Evolutionary conservation across 1,140 invertebrate species (phyloP).

Genomic region (Proales similis): DNA sequence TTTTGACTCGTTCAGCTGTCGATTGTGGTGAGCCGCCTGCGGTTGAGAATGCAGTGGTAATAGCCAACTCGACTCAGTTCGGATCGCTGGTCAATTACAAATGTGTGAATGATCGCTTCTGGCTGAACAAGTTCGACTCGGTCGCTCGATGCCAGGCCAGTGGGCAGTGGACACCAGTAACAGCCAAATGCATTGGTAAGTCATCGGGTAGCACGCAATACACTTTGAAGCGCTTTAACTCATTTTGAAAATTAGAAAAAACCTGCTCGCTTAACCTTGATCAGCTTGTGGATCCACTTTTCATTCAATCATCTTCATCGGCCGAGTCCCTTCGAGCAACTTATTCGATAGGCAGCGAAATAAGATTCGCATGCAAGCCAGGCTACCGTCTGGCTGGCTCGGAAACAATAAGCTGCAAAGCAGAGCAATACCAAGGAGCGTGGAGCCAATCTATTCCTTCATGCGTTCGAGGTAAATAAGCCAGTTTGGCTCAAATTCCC

Average conservation of each 20-base stretch:
- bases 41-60: slow-evolving; percentile 14
- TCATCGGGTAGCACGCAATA: too few relatives aligned
- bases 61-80: slow-evolving; percentile 4
- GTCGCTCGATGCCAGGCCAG: neutral
- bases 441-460: too few relatives aligned
- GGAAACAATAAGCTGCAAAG: too few relatives aligned
- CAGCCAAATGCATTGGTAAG: neutral
- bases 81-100: neutral
- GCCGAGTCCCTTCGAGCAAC: too few relatives aligned
- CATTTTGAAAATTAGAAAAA: too few relatives aligned
- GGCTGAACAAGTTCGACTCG: neutral
- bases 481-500: too few relatives aligned
- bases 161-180: neutral
- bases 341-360: slow-evolving; percentile 7
- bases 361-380: neutral
- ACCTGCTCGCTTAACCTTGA: too few relatives aligned
- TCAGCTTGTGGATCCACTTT: too few relatives aligned
- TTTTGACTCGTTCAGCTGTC: slow-evolving; percentile 10
- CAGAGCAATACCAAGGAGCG: too few relatives aligned
- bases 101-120: slow-evolving; percentile 1
- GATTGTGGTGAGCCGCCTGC: slow-evolving; percentile 29
- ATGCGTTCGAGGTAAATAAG: too few relatives aligned
- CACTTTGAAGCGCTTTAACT: too few relatives aligned
- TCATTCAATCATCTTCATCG: too few relatives aligned
- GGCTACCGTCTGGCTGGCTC: neutral